Base-by-base conservation (phyloP, 2,113 vertebrate genomes). In the Galbula dea region DNA sequence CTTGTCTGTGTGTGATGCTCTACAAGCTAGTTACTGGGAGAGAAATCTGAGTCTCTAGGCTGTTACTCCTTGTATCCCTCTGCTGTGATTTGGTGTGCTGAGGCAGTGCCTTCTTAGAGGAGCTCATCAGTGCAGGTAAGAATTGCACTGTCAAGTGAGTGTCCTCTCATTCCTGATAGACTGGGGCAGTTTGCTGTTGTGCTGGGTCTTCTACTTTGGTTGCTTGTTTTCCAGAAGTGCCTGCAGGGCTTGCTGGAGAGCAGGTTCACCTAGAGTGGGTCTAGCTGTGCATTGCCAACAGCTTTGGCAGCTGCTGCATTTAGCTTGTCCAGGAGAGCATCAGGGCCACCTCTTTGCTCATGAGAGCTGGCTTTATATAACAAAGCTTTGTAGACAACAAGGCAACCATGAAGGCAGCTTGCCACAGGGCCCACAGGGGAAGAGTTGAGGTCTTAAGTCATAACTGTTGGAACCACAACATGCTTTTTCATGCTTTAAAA, bases 291-390 rank as follows among this genome's bases (percentile, higher is more conserved):
- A 20, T 36, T 43, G 90, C 69, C 88, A 88, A 88, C 52, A 69
- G 27, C 48, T 94, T 84, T 94, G 96, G 88, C 88, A 94, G 80
- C 73, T 88, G 65, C 65, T 72, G 57, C 3, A 9, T 92, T 96
- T 90, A 43, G 55, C 55, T 88, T 92, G 90, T 69, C 94, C 74
- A 52, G 62, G 20, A 19, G 65, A 67, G 6, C 51, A 39, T 54
- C 52, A 39, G 68, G 61, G 88, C 30, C 86, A 92, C 77, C 73
- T 63, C 74, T 66, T 83, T 73, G 72, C 76, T 93, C 58, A 23
- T 88, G 68, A 88, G 65, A 71, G 43, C 55, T 80, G 83, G 72
- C 69, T 88, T 88, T 63, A 48, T 37, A 39, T 1, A n/a, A 48
- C 76, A 74, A 79, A 48, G 3, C 39, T 84, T 36, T 92, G 77